Conservation (phyloP, 2,113 vertebrate genomes). For the Desmodus rotundus region DNA sequence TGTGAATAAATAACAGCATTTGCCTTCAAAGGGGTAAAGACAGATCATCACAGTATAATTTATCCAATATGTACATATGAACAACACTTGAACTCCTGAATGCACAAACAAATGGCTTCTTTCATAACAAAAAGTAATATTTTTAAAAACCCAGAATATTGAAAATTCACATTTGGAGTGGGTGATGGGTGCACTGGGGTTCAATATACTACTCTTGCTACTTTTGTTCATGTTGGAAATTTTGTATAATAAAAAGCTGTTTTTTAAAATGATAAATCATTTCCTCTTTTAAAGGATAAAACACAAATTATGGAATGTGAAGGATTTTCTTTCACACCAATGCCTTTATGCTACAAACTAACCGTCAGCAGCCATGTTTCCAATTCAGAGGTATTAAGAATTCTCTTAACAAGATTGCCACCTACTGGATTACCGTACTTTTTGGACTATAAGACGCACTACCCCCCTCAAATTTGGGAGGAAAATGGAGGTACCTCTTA, state of each 20-base stretch:
- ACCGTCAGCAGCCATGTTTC: not conserved
- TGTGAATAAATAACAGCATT: not conserved
- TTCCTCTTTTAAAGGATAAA: not conserved
- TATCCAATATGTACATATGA: not conserved
- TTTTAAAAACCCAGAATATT: not conserved
- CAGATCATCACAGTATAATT: not conserved
- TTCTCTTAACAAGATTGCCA: slow-evolving; percentile 78
- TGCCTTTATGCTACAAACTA: not conserved
- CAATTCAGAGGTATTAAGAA: not conserved
- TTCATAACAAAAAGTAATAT: not conserved
- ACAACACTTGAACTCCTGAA: not conserved
- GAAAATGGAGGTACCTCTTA: too few species aligned
- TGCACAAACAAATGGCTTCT: not conserved
- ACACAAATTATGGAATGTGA: not conserved
- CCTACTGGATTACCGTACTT: slow-evolving; percentile 78
- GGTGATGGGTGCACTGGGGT: not conserved
- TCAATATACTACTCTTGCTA: not conserved
- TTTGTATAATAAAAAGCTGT: not conserved
- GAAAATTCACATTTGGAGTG: not conserved
- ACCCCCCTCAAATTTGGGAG: too few species aligned
- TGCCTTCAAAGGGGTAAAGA: not conserved
- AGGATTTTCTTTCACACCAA: not conserved
- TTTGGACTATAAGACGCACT: too few species aligned
- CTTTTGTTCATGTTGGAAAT: not conserved
- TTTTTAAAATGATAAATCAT: not conserved